phyloP scores from a whole-genome alignment of 2,797 vertebrate species.

The Fringilla coelebs region DNA sequence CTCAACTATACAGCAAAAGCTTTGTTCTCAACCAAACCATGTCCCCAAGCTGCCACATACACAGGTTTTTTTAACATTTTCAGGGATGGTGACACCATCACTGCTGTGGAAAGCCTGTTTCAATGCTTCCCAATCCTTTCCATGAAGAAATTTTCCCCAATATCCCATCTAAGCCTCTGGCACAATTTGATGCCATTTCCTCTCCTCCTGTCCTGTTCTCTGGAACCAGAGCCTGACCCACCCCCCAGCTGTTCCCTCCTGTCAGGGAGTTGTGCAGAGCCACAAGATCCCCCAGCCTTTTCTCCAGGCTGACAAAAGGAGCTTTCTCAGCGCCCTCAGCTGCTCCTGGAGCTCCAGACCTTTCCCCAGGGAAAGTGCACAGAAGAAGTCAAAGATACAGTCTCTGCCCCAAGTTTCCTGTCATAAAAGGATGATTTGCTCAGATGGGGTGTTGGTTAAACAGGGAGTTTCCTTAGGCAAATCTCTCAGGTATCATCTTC shows the following conservation, averaged over 20 bases:
- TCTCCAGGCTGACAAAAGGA: background rate
- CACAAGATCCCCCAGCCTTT: background rate
- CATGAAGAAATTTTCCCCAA: background rate
- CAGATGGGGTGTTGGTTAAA: background rate
- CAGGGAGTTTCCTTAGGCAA: background rate
- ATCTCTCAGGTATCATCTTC: background rate
- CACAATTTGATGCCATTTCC: accelerated
- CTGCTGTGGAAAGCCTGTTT: background rate
- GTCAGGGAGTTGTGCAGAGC: background rate
- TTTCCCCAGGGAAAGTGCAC: background rate
- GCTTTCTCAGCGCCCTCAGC: background rate
- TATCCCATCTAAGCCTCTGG: background rate
- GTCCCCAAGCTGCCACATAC: background rate
- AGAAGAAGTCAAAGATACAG: background rate
- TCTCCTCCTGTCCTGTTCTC: background rate
- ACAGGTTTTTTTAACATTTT: background rate
- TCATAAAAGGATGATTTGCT: background rate
- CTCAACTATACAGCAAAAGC: background rate
- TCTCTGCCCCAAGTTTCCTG: background rate
- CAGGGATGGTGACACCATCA: background rate
- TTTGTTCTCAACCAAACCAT: background rate
- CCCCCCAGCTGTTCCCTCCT: background rate
- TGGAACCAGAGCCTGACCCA: background rate
- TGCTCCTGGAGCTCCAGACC: background rate
- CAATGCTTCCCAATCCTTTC: background rate